phyloP scores from a whole-genome alignment of 2,797 vertebrate species.

The Lacerta agilis region DNA sequence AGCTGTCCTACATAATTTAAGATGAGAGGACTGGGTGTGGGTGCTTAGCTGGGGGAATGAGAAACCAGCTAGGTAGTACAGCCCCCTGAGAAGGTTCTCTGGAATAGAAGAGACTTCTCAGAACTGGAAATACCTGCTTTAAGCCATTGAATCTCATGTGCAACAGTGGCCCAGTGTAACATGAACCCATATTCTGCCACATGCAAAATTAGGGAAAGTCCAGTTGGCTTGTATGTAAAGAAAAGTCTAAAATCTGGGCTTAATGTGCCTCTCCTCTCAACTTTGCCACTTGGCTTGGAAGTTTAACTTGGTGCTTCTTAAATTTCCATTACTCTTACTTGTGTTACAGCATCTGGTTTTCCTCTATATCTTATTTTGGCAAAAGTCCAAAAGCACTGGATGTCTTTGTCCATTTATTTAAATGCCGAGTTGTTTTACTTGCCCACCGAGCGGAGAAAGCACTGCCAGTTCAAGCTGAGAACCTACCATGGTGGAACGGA shows the following conservation, averaged over 20 bases:
- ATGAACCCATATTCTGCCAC: background rate
- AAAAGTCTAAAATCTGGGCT: background rate
- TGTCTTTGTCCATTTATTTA: constrained; percentile 24
- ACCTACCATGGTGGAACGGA: constrained; percentile 50
- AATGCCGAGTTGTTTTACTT: constrained; percentile 35
- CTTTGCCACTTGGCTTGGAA: background rate
- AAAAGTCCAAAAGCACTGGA: constrained; percentile 10
- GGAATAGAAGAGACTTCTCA: background rate
- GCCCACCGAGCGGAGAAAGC: constrained; percentile 51
- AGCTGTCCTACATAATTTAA: background rate
- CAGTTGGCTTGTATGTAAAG: background rate
- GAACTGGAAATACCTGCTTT: background rate
- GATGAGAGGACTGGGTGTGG: background rate
- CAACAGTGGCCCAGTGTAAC: background rate
- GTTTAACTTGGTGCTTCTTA: background rate
- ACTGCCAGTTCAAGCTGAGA: constrained; percentile 34
- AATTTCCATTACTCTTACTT: constrained; percentile 34
- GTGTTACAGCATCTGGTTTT: constrained; percentile 7
- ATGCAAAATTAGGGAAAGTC: background rate
- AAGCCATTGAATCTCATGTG: background rate
- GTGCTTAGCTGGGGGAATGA: background rate
- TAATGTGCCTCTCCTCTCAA: background rate
- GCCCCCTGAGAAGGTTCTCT: background rate
- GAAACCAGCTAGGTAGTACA: background rate
- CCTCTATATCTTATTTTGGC: fast-evolving